Evolutionary conservation across 2,888 invertebrate species (phyloP).

Genomic region (Scaeva pyrastri): DNA sequence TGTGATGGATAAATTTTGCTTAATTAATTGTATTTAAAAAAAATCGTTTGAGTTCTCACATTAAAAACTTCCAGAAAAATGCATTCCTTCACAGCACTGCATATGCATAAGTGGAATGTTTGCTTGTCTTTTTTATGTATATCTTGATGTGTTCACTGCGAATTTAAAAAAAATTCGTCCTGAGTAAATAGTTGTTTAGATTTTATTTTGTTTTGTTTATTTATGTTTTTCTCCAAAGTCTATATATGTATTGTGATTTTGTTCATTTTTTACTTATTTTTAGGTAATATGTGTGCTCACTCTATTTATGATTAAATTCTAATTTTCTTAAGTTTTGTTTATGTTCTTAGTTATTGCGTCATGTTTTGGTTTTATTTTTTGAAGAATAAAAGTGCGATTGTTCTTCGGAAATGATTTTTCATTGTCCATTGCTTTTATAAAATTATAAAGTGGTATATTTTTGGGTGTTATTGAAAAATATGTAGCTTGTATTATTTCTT

Average conservation of each 20-base stretch:
- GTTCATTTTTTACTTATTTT: slow-evolving; percentile 66
- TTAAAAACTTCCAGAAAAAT: background rate
- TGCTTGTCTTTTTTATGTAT: background rate
- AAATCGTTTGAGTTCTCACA: too few species aligned
- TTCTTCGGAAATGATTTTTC: slow-evolving; percentile 66
- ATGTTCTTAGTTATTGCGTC: slow-evolving; percentile 63
- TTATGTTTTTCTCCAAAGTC: slow-evolving; percentile 65
- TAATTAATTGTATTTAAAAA: too few species aligned
- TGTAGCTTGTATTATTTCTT: slow-evolving; percentile 36
- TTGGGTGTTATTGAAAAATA: slow-evolving; percentile 69
- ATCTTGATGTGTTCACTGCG: slow-evolving; percentile 43
- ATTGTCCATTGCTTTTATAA: slow-evolving; percentile 69
- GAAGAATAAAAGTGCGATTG: slow-evolving; percentile 74
- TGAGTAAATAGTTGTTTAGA: slow-evolving; percentile 69
- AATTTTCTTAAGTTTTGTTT: slow-evolving; percentile 54
- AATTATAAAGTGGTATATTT: slow-evolving; percentile 52
- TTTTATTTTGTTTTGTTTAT: slow-evolving; percentile 36
- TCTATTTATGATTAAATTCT: slow-evolving; percentile 70
- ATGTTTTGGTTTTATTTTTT: slow-evolving; percentile 53
- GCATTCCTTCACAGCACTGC: background rate
- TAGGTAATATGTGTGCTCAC: slow-evolving; percentile 75
- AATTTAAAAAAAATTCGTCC: slow-evolving; percentile 61
- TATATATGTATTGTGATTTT: slow-evolving; percentile 66
- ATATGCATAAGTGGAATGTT: slow-evolving; percentile 47
- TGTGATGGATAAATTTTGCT: too few species aligned